Percentiles rank a stretch among this genome's conserved stretches.
Evolutionary conservation across 2,888 invertebrate genomes (phyloP).

Genomic region (Hypomecis atomaria): DNA sequence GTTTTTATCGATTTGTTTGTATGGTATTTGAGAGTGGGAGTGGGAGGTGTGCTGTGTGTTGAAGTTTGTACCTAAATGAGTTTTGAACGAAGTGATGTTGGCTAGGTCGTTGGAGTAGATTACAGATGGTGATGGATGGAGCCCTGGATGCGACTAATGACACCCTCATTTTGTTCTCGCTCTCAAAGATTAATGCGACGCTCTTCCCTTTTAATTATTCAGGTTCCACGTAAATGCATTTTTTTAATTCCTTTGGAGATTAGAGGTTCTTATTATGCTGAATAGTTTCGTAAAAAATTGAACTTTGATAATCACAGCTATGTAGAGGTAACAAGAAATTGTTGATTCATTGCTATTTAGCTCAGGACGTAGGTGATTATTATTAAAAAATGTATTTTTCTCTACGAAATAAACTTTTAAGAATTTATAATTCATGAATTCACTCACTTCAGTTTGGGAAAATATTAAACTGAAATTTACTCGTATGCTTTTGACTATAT

Average conservation of each 20-base stretch:
- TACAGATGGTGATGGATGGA: slow-evolving; percentile 59
- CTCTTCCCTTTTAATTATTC: slow-evolving; percentile 71
- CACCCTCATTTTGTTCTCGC: slow-evolving; percentile 58
- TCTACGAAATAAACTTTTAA: too few relatives aligned
- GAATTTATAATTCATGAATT: too few relatives aligned
- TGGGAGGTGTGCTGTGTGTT: neutral
- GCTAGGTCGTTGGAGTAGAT: slow-evolving; percentile 37
- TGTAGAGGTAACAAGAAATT: too few relatives aligned
- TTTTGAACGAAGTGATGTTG: slow-evolving; percentile 28
- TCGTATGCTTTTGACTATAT: too few relatives aligned
- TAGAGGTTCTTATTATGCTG: neutral
- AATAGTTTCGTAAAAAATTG: neutral
- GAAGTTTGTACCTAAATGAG: slow-evolving; percentile 18
- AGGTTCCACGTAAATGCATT: slow-evolving; percentile 43
- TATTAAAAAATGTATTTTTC: too few relatives aligned
- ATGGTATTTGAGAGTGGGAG: neutral
- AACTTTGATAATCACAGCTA: too few relatives aligned
- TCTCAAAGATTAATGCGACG: slow-evolving; percentile 65
- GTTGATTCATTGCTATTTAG: too few relatives aligned
- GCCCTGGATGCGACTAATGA: slow-evolving; percentile 54
- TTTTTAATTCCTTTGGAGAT: slow-evolving; percentile 1
- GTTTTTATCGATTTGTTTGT: slow-evolving; percentile 14
- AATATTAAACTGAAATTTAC: too few relatives aligned
- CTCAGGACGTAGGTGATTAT: too few relatives aligned
- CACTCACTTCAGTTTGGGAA: too few relatives aligned